These are phyloP conservation scores for Thelaira solivaga DNA, from an alignment of 2,888 invertebrate genomes.

Conservation along the genomic window DNA sequence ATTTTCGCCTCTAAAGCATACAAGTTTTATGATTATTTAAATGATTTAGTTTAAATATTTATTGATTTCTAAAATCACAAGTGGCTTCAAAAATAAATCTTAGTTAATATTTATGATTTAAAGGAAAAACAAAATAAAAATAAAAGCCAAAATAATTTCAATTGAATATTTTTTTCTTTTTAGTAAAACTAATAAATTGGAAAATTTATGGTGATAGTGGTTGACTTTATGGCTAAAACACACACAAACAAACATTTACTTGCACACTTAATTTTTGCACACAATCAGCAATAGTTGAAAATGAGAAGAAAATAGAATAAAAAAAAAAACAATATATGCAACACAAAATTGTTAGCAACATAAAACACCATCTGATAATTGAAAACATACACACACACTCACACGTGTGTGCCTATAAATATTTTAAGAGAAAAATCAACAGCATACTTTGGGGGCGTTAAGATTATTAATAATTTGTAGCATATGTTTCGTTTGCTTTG, in stretches of 20 bases:
- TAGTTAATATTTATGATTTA: too few species aligned
- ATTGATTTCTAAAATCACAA: too few species aligned
- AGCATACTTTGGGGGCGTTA: slow-evolving; percentile 34
- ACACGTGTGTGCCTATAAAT: too few species aligned
- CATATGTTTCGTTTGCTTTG: slow-evolving; percentile 30
- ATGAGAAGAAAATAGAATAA: not conserved
- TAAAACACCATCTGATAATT: slow-evolving; percentile 21
- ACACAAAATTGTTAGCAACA: slow-evolving; percentile 2
- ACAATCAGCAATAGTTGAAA: not conserved
- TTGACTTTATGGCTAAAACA: slow-evolving; percentile 54
- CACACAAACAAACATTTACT: not conserved
- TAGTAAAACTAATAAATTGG: slow-evolving; percentile 40
- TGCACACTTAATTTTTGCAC: not conserved
- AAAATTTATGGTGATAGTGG: slow-evolving; percentile 47
- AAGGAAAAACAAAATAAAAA: too few species aligned
- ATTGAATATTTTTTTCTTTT: not conserved
- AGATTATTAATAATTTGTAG: slow-evolving; percentile 47
- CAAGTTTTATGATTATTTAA: too few species aligned
- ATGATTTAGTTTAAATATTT: too few species aligned
- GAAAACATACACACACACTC: too few species aligned
- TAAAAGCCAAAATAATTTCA: not conserved
- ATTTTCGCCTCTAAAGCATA: too few species aligned
- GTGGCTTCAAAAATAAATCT: too few species aligned
- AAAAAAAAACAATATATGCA: not conserved
- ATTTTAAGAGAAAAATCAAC: slow-evolving; percentile 2